Conservation (phyloP, 1,140 invertebrate species). For the Ooceraea biroi region DNA sequence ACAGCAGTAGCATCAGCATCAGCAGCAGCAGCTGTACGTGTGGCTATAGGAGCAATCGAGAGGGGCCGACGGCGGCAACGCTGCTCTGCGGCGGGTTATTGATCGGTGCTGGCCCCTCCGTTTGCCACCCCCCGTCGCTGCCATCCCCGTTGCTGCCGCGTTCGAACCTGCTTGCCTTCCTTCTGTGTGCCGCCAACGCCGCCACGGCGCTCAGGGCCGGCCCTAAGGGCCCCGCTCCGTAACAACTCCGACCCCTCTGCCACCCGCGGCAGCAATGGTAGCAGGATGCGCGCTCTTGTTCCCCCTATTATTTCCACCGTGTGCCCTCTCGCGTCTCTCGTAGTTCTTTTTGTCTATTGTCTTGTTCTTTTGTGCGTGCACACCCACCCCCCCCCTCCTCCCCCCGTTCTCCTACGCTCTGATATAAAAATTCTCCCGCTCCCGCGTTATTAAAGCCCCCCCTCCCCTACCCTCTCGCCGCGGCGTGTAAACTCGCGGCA, state of each 20-base stretch:
- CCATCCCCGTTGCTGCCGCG: conserved; percentile 60
- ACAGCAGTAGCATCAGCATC: background rate
- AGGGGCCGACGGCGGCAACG: conserved; percentile 76
- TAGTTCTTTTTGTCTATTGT: conserved; percentile 58
- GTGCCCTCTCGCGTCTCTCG: conserved; percentile 37
- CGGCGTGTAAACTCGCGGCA: conserved; percentile 48
- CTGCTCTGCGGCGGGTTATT: conserved; percentile 83
- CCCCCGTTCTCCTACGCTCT: background rate
- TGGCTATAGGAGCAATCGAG: conserved; percentile 70
- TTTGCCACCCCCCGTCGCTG: conserved; percentile 56
- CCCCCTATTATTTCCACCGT: conserved; percentile 57
- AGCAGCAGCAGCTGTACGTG: conserved; percentile 60
- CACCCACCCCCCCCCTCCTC: conserved; percentile 6
- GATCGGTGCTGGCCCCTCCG: conserved; percentile 78
- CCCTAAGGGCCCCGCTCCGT: conserved; percentile 66
- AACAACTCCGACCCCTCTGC: conserved; percentile 23
- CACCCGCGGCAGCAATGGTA: background rate
- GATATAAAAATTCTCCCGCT: conserved; percentile 56
- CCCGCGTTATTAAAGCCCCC: conserved; percentile 8
- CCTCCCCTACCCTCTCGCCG: background rate
- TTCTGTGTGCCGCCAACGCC: conserved; percentile 59
- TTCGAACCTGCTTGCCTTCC: conserved; percentile 71
- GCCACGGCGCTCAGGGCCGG: conserved; percentile 72
- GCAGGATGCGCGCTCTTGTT: conserved; percentile 44
- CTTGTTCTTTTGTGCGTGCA: conserved; percentile 58